phyloP scores from a whole-genome alignment of 2,888 invertebrate species.

The Norana najaformis region DNA sequence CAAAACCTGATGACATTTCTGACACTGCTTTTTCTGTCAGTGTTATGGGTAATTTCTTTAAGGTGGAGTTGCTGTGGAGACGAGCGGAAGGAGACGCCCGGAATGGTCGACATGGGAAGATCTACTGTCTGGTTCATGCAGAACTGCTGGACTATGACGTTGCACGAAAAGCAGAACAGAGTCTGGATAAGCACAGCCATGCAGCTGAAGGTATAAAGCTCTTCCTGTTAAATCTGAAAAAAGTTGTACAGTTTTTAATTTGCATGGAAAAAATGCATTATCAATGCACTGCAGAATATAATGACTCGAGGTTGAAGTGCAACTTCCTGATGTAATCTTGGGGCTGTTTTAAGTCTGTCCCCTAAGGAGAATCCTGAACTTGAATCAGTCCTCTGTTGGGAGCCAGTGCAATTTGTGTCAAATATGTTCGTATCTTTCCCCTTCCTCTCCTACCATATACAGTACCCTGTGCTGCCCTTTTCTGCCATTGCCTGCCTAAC shows the following conservation, averaged over 20 bases:
- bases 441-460: too few species aligned
- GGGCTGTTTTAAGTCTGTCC: neutral
- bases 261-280: neutral
- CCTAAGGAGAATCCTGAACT: neutral
- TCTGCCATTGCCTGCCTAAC: too few species aligned
- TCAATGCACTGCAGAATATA: neutral
- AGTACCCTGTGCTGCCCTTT: too few species aligned
- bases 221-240: too few species aligned
- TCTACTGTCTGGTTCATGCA: slow-evolving; percentile 51
- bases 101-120: slow-evolving; percentile 40
- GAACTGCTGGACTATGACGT: slow-evolving; percentile 53
- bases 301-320: neutral
- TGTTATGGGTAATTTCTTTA: slow-evolving; percentile 27
- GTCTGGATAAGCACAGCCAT: slow-evolving; percentile 36
- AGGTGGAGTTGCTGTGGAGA: slow-evolving; percentile 50
- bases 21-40: neutral
- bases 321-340: neutral
- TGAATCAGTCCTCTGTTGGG: neutral
- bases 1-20: neutral
- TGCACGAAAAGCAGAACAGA: slow-evolving; percentile 37
- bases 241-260: neutral
- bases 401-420: neutral
- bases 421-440: too few species aligned
- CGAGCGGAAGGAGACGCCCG: slow-evolving; percentile 46
- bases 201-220: slow-evolving; percentile 40